A percentile compares a stretch with the other conserved stretches of the same genome.
Conservation (phyloP, 2,888 invertebrate species). For the Scaptomyza polygonia region DNA sequence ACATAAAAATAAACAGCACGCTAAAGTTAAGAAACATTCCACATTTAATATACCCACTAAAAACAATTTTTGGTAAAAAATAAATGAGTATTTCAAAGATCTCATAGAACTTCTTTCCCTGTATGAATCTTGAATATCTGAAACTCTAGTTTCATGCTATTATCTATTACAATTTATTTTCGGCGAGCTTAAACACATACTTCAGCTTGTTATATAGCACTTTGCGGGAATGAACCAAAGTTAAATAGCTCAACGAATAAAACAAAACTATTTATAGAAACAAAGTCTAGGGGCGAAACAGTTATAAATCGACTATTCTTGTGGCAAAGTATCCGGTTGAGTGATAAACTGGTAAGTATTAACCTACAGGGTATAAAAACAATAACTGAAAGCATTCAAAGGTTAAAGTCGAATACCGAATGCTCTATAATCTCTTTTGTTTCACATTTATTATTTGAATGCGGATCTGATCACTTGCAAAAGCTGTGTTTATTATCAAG, state of each 20-base stretch:
- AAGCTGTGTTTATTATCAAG: background rate
- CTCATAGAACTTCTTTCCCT: no score
- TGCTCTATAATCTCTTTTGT: slow-evolving; percentile 16
- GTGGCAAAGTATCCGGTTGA: background rate
- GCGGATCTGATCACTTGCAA: background rate
- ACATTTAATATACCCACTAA: slow-evolving; percentile 12
- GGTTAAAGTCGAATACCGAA: slow-evolving; percentile 11
- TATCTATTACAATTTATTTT: no score
- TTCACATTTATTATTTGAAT: background rate
- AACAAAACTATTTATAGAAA: background rate
- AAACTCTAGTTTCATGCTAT: no score
- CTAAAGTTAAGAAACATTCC: background rate
- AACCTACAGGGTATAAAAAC: slow-evolving; percentile 35
- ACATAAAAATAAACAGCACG: no score
- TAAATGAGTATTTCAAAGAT: no score
- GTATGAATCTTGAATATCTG: no score
- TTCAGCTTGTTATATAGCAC: no score
- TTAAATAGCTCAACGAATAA: background rate
- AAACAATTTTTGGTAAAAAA: background rate
- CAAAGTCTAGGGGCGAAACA: background rate
- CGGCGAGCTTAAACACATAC: no score
- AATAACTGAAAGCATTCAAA: slow-evolving; percentile 13
- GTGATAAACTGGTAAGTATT: slow-evolving; percentile 1
- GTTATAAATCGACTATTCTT: background rate
- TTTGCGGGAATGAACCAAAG: background rate